Evolutionary conservation across 2,113 vertebrate species (phyloP).

Genomic region (Phaethornis superciliosus): DNA sequence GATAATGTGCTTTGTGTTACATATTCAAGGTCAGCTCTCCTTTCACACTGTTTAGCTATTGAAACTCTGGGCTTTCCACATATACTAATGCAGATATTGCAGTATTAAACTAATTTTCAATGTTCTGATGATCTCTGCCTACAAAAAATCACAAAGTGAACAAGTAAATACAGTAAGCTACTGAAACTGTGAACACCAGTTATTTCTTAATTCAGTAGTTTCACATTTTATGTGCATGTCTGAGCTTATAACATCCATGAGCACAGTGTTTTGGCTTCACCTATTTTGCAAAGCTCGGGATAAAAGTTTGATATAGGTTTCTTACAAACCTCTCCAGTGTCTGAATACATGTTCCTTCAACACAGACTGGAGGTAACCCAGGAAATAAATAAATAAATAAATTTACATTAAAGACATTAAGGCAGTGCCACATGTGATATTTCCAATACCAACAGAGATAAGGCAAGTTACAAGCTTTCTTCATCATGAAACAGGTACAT

Average conservation of each 20-base stretch:
- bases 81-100: background rate
- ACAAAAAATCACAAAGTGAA: background rate
- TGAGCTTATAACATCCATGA: constrained; percentile 15
- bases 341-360: background rate
- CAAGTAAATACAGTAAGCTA: constrained; percentile 17
- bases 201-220: constrained; percentile 31
- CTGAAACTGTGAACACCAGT: background rate
- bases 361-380: constrained; percentile 18
- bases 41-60: background rate
- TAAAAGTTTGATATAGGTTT: constrained; percentile 19
- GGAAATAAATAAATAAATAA: constrained; percentile 26
- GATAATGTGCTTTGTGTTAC: background rate
- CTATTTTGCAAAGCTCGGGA: constrained; percentile 32
- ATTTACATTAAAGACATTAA: background rate
- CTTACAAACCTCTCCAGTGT: background rate
- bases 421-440: constrained; percentile 1
- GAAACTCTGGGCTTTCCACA: background rate
- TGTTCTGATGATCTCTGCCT: constrained; percentile 28
- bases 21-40: background rate
- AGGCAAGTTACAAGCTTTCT: background rate
- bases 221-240: background rate
- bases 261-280: constrained; percentile 20
- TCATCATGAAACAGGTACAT: background rate
- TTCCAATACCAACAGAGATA: constrained; percentile 30
- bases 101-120: background rate